phyloP scores from a whole-genome alignment of 2,113 vertebrate species.

The Peromyscus polionotus region DNA sequence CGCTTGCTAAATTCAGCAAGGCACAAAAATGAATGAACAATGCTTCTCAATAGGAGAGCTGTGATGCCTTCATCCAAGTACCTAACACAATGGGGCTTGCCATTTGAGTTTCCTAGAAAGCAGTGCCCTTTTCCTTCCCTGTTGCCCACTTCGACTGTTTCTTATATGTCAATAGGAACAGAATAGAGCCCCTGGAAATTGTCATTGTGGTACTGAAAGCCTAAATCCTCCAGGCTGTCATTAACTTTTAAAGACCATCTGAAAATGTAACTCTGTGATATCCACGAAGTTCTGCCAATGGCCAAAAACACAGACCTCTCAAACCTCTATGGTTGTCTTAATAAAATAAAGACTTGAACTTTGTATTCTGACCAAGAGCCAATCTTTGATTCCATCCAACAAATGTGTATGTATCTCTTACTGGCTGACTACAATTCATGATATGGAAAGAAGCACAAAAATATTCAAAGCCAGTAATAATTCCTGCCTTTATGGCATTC shows the following conservation, averaged over 20 bases:
- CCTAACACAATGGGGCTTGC: not conserved
- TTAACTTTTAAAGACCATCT: slow-evolving; percentile 42
- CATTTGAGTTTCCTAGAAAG: not conserved
- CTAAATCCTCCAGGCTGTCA: not conserved
- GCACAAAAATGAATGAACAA: not conserved
- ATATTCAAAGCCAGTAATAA: slow-evolving; percentile 10
- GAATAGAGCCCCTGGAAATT: not conserved
- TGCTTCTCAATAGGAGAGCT: not conserved
- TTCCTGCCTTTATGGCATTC: not conserved
- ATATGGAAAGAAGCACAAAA: not conserved
- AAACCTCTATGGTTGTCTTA: not conserved
- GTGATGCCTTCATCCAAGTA: not conserved
- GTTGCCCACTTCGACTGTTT: not conserved
- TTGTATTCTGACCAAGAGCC: not conserved
- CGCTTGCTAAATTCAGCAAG: not conserved
- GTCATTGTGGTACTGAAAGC: not conserved
- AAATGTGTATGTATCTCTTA: not conserved
- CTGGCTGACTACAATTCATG: not conserved
- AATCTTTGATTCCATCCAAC: not conserved
- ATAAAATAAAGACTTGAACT: not conserved
- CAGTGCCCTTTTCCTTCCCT: not conserved
- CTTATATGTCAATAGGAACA: not conserved
- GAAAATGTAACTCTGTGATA: not conserved
- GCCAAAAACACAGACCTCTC: not conserved
- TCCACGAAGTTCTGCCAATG: not conserved